Base-by-base conservation (phyloP, 1,140 invertebrate genomes). In the Drosophila guanche region DNA sequence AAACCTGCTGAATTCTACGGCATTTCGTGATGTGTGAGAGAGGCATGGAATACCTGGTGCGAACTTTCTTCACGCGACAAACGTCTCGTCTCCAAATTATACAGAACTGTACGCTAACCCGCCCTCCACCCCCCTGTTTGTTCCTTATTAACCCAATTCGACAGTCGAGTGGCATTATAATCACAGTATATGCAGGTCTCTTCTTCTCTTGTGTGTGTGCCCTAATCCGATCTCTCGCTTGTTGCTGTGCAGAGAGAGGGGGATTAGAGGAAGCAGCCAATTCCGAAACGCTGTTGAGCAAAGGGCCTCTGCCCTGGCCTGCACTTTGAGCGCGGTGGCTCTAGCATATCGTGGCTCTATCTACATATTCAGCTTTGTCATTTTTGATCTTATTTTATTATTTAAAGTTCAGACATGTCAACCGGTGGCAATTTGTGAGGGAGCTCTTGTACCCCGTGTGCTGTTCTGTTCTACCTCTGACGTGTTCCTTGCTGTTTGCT, bases 321-420 rank as follows among this genome's bases (percentile, higher is more conserved):
- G 65, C 62, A 68, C 48, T 67, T 68, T 68, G 62, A 67, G 60
- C 63, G 60, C 46, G 12, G 23, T 3, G 16, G 16, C 3, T 41
- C 5, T 12, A 37, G 33, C 4, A 37, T 12, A 37, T 37, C 8
- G 7, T 4, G 10, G 12, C 1, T 3, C 10, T 37, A 12, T 10
- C 1, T 3, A 37, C 12, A 12, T 10, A 62, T 33, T 57, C 16
- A 27, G 41, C 53, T 41, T 25, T 46, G 58, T 45, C 55, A 62
- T 53, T n/a, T 27, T 27, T 56, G 41, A 47, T 48, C 25, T 29
- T 12, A 22, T 59, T 23, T 23, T 22, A 50, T 40, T 14, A 45
- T 29, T 57, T 22, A 27, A 37, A 42, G 59, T 65, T 50, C 16
- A 63, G 61, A n/a, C 29, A 62, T 61, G 41, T 56, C 16, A 45